phyloP scores from a whole-genome alignment of 1,140 invertebrate species.

The Aethina tumida region DNA sequence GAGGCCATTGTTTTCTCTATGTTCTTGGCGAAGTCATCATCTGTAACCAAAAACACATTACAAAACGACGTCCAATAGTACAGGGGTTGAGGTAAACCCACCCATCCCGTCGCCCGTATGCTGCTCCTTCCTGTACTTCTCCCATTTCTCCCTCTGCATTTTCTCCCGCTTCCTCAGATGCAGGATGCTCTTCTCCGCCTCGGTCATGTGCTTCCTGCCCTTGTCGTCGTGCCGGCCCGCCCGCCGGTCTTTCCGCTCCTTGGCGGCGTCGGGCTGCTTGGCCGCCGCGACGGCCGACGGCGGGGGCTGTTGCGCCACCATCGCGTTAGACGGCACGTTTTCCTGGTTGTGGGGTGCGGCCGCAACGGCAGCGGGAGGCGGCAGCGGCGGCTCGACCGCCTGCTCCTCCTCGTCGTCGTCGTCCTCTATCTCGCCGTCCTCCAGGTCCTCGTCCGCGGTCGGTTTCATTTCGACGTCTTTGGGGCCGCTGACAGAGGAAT shows the following conservation, averaged over 20 bases:
- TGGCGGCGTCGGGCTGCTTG: slow-evolving; percentile 5
- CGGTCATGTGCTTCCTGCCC: slow-evolving; percentile 30
- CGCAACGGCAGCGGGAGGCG: slow-evolving; percentile 1
- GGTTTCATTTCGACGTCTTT: slow-evolving; percentile 14
- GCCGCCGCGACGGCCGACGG: slow-evolving; percentile 24
- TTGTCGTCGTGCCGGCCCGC: slow-evolving; percentile 17
- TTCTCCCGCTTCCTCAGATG: slow-evolving; percentile 32
- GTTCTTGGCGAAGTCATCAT: slow-evolving; percentile 65
- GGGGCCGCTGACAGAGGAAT: slow-evolving; percentile 1
- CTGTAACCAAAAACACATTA: slow-evolving; percentile 29
- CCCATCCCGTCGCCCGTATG: not conserved
- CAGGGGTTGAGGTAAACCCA: slow-evolving; percentile 1
- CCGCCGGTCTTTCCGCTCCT: slow-evolving; percentile 13
- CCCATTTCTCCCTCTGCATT: slow-evolving; percentile 30
- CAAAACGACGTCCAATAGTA: slow-evolving; percentile 10
- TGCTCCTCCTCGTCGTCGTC: slow-evolving; percentile 45
- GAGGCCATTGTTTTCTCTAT: slow-evolving; percentile 66
- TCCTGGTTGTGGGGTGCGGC: slow-evolving; percentile 20
- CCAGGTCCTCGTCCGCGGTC: slow-evolving; percentile 34
- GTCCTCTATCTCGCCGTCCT: slow-evolving; percentile 51
- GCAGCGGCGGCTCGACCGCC: slow-evolving; percentile 9
- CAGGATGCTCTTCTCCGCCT: slow-evolving; percentile 34
- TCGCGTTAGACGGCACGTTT: no score
- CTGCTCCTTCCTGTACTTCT: slow-evolving; percentile 24
- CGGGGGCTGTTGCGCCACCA: slow-evolving; percentile 22